Evolutionary conservation across 64 coral and sea anemone genomes (phyloP).

Genomic region (Stichodactyla helianthus): DNA sequence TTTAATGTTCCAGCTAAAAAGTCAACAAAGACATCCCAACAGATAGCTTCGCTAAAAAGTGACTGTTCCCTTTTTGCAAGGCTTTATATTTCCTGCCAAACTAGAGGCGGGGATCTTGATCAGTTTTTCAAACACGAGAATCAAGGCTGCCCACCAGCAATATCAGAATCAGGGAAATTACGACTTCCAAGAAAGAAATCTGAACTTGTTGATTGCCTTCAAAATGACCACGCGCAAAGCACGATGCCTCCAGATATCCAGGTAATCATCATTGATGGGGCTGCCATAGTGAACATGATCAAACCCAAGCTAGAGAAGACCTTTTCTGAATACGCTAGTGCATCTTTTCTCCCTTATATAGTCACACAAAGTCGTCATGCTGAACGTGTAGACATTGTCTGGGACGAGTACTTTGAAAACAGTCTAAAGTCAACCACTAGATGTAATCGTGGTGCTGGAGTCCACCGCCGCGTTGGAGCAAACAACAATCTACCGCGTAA

Average conservation of each 20-base stretch:
- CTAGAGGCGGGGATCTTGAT: slow-evolving; percentile 17
- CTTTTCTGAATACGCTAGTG: slow-evolving; percentile 24
- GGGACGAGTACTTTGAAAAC: slow-evolving; percentile 12
- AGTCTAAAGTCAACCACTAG: slow-evolving; percentile 22
- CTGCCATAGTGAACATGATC: slow-evolving; percentile 36
- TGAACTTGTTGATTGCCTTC: slow-evolving; percentile 18
- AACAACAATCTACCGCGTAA: not conserved
- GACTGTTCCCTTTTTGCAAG: slow-evolving; percentile 29
- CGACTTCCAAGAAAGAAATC: slow-evolving; percentile 29
- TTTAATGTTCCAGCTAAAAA: slow-evolving; percentile 25
- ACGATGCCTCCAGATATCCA: not conserved
- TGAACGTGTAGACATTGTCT: slow-evolving; percentile 25
- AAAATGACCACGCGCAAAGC: not conserved
- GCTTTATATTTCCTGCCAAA: slow-evolving; percentile 11
- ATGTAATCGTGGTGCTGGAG: not conserved
- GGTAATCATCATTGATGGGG: slow-evolving; percentile 34
- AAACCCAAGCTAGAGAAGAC: slow-evolving; percentile 19
- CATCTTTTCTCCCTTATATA: slow-evolving; percentile 14
- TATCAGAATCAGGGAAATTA: slow-evolving; percentile 29
- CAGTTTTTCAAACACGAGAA: slow-evolving; percentile 30
- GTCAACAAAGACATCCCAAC: slow-evolving; percentile 17
- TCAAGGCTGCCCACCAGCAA: slow-evolving; percentile 25
- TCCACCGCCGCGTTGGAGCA: not conserved
- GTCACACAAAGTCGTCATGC: not conserved
- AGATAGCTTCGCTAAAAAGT: slow-evolving; percentile 21